Evolutionary conservation across 2,113 vertebrate genomes (phyloP), one percentile per base, ranked within the genome.

Genomic region (Struthio camelus): DNA sequence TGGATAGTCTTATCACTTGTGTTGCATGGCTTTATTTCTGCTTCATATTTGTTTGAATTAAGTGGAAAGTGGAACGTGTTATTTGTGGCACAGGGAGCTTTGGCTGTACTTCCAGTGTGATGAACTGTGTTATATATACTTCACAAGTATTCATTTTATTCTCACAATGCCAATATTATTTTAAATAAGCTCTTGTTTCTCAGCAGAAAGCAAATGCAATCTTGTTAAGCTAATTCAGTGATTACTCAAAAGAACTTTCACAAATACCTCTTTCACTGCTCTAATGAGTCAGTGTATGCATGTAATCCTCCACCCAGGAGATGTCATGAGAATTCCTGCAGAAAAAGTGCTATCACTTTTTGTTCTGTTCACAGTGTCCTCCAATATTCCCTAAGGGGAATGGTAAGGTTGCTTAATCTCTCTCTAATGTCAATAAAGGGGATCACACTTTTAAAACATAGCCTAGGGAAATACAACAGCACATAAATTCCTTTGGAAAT

Each of bases 401-500:
- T 22, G 17, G 25, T 91, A 80, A 97, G 91, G 85, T 95, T 95
- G 79, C 79, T 94, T 95, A 96, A 95, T 82, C 81, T 94, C 81
- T 94, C 85, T 96, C 93, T 83, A 90, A 95, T 70, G 87, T 94
- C 93, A 96, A 73, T 88, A 95, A 95, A 95, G 54, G n/a, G 50
- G 91, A 94, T 93, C 80, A 90, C 72, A 75, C 87, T 97, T 95
- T 94, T 83, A 95, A 96, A 97, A 95, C 53, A 62, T 69, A 78
- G 87, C 95, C 94, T 88, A 80, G 89, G 95, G 96, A 97, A 97
- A 95, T 90, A 48, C 71, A 95, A 40, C 79, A 94, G 93, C 76
- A 56, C 87, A 96, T 88, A 94, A 91, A 95, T 96, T 96, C 94
- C 85, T 93, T 95, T 94, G 91, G 97, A 97, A 96, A 94, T 93